Evolutionary conservation across 1,140 invertebrate genomes (phyloP), one percentile per base, ranked within the genome.

Genomic region (Drosophila suzukii): DNA sequence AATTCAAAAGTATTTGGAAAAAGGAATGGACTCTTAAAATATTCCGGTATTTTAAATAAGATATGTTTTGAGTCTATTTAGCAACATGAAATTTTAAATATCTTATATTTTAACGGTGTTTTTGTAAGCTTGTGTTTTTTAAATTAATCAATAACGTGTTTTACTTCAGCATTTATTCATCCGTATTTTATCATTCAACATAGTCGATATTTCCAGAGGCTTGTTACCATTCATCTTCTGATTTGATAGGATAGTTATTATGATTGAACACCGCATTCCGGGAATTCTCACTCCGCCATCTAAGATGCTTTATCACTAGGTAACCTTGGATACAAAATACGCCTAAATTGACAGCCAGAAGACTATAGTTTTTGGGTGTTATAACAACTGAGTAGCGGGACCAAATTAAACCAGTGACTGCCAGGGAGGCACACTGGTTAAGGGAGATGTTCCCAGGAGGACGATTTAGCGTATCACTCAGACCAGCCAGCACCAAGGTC

Each of bases 301-400:
- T 61, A 0, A 88, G 8, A 6, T 78, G 71, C 11, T 74, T 88
- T 3, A 6, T 39, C 2, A 81, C 6, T 6, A 89, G 39, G 43
- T 49, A 88, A 0, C 44, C 44, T 20, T 88, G 83, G 1, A 81
- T 80, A 2, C 67, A 0, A 1, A 71, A 59, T 6, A 88, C 73
- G 7, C 75, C 76, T 2, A 88, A 0, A 38, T 88, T 88, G 6
- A 81, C 84, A 0, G 73, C 46, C 3, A 83, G 24, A 10, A 83
- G 44, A 15, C 41, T 89, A 17, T 83, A 89, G 36, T 88, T 88
- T n/a, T 70, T 89, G 4, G 84, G 84, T 20, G 27, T 78, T 12
- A 88, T 89, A 0, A 88, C 84, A 38, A 83, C 11, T 3, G 84
- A 88, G 34, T 75, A 88, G 1, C 84, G 76, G 4, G 70, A 72